phyloP scores from a whole-genome alignment of 2,888 invertebrate genomes.

The Julus scandinavius region DNA sequence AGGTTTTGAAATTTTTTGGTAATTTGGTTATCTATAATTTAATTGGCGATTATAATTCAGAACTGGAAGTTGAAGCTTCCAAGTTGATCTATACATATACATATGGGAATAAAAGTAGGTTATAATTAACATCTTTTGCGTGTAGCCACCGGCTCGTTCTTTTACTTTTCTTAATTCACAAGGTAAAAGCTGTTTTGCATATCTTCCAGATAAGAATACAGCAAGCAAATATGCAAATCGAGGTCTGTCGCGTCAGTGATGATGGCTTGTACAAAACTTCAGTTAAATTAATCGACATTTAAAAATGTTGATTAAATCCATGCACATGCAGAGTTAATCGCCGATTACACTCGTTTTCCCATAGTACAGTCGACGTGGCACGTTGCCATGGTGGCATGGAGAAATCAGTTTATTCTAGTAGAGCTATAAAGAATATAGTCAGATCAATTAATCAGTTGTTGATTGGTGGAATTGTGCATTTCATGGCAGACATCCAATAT shows the following conservation, averaged over 20 bases:
- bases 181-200: background rate
- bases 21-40: background rate
- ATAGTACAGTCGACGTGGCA: background rate
- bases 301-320: background rate
- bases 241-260: too few species aligned
- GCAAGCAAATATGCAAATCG: background rate
- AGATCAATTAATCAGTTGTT: slow-evolving; percentile 36
- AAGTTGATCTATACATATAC: slow-evolving; percentile 3
- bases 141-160: background rate
- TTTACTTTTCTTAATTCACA: background rate
- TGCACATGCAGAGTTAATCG: background rate
- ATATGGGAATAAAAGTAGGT: background rate
- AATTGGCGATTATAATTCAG: background rate
- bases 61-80: background rate
- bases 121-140: slow-evolving; percentile 33
- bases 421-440: background rate
- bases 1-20: background rate
- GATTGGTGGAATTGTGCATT: background rate
- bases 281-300: background rate
- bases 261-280: too few species aligned
- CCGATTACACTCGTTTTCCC: background rate
- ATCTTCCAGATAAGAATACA: background rate
- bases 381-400: background rate
- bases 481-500: background rate
- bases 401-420: background rate